Percentiles rank a stretch among this genome's conserved stretches.
Conservation (phyloP, 2,888 invertebrate genomes). For the Dysmachus trigonus region DNA sequence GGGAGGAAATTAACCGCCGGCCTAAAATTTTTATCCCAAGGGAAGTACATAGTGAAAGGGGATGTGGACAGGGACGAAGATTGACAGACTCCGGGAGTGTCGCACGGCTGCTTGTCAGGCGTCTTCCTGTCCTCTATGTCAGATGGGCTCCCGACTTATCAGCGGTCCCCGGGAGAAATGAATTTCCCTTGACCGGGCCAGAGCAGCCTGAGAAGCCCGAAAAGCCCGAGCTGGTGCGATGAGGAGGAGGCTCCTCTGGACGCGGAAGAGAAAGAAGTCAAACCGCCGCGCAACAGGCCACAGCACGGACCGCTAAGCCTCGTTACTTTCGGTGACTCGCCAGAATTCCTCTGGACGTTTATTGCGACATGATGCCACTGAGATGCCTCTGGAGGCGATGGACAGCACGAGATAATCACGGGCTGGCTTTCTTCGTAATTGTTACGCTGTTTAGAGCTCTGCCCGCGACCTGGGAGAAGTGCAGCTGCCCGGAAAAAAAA, state of each 20-base stretch:
- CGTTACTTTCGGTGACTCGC: slow-evolving; percentile 33
- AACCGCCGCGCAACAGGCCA: not conserved
- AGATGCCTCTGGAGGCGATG: slow-evolving; percentile 16
- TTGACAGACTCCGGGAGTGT: slow-evolving; percentile 34
- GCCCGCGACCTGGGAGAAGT: not conserved
- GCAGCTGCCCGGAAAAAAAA: not conserved
- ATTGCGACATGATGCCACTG: slow-evolving; percentile 41
- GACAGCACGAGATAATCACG: slow-evolving; percentile 25
- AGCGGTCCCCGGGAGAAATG: not conserved
- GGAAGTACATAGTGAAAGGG: slow-evolving; percentile 4
- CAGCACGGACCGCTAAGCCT: not conserved
- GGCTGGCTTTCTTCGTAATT: slow-evolving; percentile 24
- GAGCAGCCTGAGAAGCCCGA: not conserved
- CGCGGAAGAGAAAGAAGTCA: slow-evolving; percentile 11
- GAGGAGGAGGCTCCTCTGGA: not conserved
- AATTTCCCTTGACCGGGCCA: slow-evolving; percentile 12
- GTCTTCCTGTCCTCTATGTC: not conserved
- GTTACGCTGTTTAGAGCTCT: slow-evolving; percentile 11
- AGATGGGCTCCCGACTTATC: not conserved
- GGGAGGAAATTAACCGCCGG: slow-evolving; percentile 40
- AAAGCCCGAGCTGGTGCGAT: too few relatives aligned
- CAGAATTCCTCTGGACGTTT: slow-evolving; percentile 39
- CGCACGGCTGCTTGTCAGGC: not conserved
- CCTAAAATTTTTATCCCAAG: slow-evolving; percentile 25
- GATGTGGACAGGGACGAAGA: slow-evolving; percentile 7